Base-by-base conservation (phyloP, 2,113 vertebrate species). In the Nothobranchius furzeri region DNA sequence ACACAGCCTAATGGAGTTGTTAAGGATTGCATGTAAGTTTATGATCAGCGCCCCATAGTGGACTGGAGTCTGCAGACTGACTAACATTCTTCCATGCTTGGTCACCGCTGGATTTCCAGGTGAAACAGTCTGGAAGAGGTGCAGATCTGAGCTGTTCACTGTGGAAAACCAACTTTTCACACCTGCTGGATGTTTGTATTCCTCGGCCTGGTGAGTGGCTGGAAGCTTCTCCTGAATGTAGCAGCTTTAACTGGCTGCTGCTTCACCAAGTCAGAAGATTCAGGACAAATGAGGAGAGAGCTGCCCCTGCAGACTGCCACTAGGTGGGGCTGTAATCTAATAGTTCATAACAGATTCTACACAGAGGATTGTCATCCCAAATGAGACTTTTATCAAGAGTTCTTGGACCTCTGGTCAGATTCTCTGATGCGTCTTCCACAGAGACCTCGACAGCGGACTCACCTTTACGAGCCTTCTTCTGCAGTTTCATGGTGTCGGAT, bases 381-480 rank as follows among this genome's bases (percentile, higher is more conserved):
- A 40, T 40, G 4, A 30, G 30, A 30, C 2, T 40, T 40, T 40
- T 6, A 13, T 14, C 14, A 14, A 47, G 13, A 15, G 6, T 35
- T 6, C 52, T 35, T 8, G 2, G 14, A 36, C 47, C 6, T 15
- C 47, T 3, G 14, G 25, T 7, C 5, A 3, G 24, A 24, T 17
- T 17, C 66, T 11, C 6, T 14, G 43, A 62, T 9, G 20, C 50
- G 35, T 59, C 17, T 9, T 12, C 4, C 49, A 15, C 35, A 8
- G 37, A 40, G 37, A 9, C 45, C 56, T 20, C 2, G 0, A 14
- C 0, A 1, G 11, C 11, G 35, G 51, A 46, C 46, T 2, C 30
- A 99, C 97, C 97, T 97, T 99, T 99, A 47, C 95, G 94, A 1
- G 97, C 97, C 69, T 98, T 98, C 84, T 99, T 99, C 92, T 99